Evolutionary conservation across 2,888 invertebrate genomes (phyloP), one percentile per base, ranked within the genome.

Genomic region (Gastracanthus pulcherrimus): DNA sequence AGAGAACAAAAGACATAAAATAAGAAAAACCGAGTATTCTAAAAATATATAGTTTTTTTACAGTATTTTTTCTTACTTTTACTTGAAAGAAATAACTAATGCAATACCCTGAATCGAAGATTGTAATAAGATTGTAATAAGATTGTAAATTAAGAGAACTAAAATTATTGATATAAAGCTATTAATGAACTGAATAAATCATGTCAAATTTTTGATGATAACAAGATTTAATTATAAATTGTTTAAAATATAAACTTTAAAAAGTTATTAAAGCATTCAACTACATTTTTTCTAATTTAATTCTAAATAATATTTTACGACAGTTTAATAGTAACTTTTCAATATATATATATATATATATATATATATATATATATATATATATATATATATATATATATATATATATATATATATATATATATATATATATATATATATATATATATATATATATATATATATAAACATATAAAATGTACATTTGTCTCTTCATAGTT

Each of bases 1-100:
- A 70, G 41, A 70, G 69, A 62, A 62, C 41, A 72, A 31, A 72
- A 60, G 36, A 71, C 48, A 71, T 34, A 16, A 71, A 36, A 34
- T 66, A 38, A 66, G n/a, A n/a, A 55, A 55, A 55, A 3, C 13
- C 26, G 23, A 2, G 26, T 9, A 55, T 55, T 55, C 11, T 23
- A 55, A 26, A 55, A 55, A 55, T 26, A 23, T 11, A 1, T 55
- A 55, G 7, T 23, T 55, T 48, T 26, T 55, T 3, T 2, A 23
- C 3, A 26, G 7, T 23, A 55, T 0, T 2, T 6, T 55, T 9
- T n/a, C n/a, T n/a, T n/a, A n/a, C n/a, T n/a, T n/a, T n/a, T n/a
- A n/a, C n/a, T n/a, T n/a, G n/a, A n/a, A n/a, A n/a, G n/a, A n/a
- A n/a, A n/a, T n/a, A n/a, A n/a, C n/a, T n/a, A n/a, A n/a, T n/a